Conservation (phyloP, 2,113 vertebrate species). For the Oplegnathus fasciatus region DNA sequence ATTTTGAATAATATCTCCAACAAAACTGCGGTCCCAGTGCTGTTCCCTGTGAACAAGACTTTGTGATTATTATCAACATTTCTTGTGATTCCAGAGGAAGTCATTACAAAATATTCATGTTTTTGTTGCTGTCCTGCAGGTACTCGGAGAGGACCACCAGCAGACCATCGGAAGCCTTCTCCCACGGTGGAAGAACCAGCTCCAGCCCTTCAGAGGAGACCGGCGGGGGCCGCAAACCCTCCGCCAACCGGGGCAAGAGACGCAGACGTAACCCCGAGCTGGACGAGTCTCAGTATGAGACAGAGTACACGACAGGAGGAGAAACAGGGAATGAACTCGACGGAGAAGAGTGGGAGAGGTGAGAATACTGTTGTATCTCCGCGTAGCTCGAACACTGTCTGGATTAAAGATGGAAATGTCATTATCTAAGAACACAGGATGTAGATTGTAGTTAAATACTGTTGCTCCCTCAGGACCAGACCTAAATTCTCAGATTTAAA, state of each 20-base stretch:
- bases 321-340: conserved; percentile 88
- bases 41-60: not conserved
- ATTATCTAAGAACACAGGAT: conserved; percentile 28
- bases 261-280: conserved; percentile 83
- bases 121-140: conserved; percentile 58
- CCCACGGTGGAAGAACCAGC: conserved; percentile 72
- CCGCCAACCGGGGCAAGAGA: conserved; percentile 81
- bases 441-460: conserved; percentile 51
- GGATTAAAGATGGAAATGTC: conserved; percentile 54
- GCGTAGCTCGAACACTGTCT: conserved; percentile 15
- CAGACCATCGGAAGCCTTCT: conserved; percentile 67
- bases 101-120: not conserved
- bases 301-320: conserved; percentile 90
- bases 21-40: not conserved
- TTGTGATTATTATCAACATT: not conserved
- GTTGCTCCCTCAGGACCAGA: conserved; percentile 56
- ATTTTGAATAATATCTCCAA: not conserved
- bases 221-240: conserved; percentile 72
- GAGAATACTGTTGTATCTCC: conserved; percentile 19
- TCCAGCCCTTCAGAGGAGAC: conserved; percentile 84
- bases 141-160: conserved; percentile 75
- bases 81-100: not conserved
- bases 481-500: conserved; percentile 58
- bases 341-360: conserved; percentile 86
- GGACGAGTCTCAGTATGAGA: conserved; percentile 91